A percentile compares a stretch with the other conserved stretches of the same genome.
phyloP scores from a whole-genome alignment of 2,113 vertebrate genomes.

The Notarius quadriscutis region DNA sequence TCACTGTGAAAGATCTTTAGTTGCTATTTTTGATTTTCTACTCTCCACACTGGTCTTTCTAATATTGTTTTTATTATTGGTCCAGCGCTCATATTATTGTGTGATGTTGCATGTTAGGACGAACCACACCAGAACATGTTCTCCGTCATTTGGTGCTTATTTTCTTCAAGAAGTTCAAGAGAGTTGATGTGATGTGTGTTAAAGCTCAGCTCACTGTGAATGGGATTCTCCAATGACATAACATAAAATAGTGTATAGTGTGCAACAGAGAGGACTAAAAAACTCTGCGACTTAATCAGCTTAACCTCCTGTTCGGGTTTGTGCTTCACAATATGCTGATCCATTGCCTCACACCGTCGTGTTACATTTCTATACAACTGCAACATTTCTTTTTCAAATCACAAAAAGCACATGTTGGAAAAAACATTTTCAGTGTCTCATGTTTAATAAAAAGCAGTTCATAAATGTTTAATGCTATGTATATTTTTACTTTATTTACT shows the following conservation, averaged over 20 bases:
- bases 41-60: background rate
- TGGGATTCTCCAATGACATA: slow-evolving; percentile 44
- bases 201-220: slow-evolving; percentile 54
- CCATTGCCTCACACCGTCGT: background rate
- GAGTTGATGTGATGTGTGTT: slow-evolving; percentile 56
- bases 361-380: background rate
- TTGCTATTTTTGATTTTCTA: background rate
- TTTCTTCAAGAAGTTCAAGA: slow-evolving; percentile 47
- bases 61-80: background rate
- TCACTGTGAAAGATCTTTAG: too few relatives aligned
- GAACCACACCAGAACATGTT: slow-evolving; percentile 16
- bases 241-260: slow-evolving; percentile 35
- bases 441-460: background rate
- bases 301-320: background rate
- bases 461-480: background rate
- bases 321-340: background rate
- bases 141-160: slow-evolving; percentile 58
- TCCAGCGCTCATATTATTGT: background rate
- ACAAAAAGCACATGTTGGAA: background rate
- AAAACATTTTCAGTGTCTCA: background rate
- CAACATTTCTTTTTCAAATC: background rate
- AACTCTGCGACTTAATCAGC: slow-evolving; percentile 20
- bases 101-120: background rate
- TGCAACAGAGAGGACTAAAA: background rate
- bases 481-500: background rate